Evolutionary conservation across 35 echinoderm and acorn worm species (phyloP).

Genomic region (Heliocidaris erythrogramma): DNA sequence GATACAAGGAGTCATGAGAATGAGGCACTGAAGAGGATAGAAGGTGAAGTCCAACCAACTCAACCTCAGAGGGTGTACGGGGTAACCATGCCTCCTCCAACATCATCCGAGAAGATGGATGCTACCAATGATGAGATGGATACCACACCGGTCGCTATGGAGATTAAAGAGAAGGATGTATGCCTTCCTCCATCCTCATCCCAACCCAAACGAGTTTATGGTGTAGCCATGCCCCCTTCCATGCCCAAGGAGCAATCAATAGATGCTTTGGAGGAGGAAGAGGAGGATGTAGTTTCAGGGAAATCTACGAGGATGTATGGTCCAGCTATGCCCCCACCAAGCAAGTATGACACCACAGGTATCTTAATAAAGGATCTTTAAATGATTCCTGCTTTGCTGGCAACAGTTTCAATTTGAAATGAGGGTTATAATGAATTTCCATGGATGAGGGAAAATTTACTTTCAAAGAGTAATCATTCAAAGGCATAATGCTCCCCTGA

Average conservation of each 20-base stretch:
- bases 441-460: background rate
- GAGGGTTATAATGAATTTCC: background rate
- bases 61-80: background rate
- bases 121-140: background rate
- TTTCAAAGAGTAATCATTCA: background rate
- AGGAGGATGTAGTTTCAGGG: background rate
- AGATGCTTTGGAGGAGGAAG: conserved; percentile 48
- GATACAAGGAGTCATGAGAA: background rate
- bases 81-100: background rate
- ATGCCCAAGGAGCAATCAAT: background rate
- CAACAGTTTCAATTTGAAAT: background rate
- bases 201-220: background rate
- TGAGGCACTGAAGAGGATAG: background rate
- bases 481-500: background rate
- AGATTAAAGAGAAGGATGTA: background rate
- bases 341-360: background rate
- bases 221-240: background rate
- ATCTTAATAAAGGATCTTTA: background rate
- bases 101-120: background rate
- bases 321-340: conserved; percentile 33
- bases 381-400: background rate
- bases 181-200: background rate
- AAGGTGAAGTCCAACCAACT: background rate
- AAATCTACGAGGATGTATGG: conserved; percentile 33
- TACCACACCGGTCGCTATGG: background rate